Evolutionary conservation across 2,113 vertebrate species (phyloP).

Genomic region (Coptodon rendalli): DNA sequence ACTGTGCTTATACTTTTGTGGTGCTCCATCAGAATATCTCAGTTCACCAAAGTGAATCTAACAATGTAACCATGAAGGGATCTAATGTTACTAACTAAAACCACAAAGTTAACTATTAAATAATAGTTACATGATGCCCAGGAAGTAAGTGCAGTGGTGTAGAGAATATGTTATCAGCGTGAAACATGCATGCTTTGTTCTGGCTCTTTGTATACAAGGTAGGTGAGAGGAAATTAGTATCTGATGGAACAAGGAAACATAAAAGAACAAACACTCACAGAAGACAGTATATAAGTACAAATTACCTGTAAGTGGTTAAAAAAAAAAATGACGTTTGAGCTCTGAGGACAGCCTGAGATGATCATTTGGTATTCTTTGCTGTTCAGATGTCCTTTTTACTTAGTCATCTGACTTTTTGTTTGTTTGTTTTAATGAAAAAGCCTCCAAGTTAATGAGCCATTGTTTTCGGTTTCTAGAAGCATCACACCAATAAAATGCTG

Average conservation of each 20-base stretch:
- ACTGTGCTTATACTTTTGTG: background rate
- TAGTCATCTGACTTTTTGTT: background rate
- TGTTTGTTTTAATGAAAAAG: background rate
- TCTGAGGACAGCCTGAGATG: background rate
- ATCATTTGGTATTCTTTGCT: background rate
- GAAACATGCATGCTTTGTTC: background rate
- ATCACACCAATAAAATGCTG: background rate
- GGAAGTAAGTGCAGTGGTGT: background rate
- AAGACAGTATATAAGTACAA: background rate
- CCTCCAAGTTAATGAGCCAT: background rate
- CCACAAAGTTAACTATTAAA: background rate
- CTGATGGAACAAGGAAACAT: background rate
- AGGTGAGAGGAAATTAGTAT: background rate
- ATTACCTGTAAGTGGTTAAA: background rate
- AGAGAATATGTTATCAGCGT: background rate
- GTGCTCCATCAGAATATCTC: background rate
- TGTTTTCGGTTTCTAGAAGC: background rate
- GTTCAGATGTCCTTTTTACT: background rate
- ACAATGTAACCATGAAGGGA: background rate
- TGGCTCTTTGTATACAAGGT: background rate
- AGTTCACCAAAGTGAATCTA: background rate
- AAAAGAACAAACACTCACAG: background rate
- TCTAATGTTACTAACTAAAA: background rate
- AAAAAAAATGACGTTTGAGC: background rate
- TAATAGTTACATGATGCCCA: background rate